Conservation (phyloP, 1,140 invertebrate genomes). For the Drosophila tani region DNA sequence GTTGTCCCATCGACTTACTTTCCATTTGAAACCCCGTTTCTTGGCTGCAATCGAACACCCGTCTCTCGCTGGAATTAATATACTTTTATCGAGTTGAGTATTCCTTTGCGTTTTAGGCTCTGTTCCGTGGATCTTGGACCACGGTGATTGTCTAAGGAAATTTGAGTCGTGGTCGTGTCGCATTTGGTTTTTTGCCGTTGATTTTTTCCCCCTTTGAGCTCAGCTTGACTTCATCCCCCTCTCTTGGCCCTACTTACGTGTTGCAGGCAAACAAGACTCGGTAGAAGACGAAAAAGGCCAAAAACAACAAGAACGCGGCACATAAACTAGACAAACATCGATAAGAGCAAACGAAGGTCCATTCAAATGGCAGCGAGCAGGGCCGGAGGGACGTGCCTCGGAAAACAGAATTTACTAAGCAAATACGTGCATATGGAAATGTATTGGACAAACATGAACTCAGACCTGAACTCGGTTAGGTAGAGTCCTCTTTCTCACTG, state of each 20-base stretch:
- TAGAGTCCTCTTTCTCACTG: constrained; percentile 6
- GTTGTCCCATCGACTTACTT: constrained; percentile 33
- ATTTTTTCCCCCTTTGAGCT: constrained; percentile 8
- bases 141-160: constrained; percentile 52
- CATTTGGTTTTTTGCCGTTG: constrained; percentile 25
- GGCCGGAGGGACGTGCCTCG: constrained; percentile 15
- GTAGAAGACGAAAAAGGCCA: constrained; percentile 6
- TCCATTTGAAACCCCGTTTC: constrained; percentile 36
- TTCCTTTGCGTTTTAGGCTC: constrained; percentile 4
- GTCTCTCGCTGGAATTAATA: constrained; percentile 36
- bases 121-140: constrained; percentile 10
- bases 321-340: constrained; percentile 50
- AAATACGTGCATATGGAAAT: constrained; percentile 50
- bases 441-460: constrained; percentile 9
- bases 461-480: constrained; percentile 9
- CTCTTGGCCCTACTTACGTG: constrained; percentile 22
- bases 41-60: constrained; percentile 55
- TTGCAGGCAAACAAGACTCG: constrained; percentile 36
- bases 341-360: constrained; percentile 43
- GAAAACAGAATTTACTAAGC: constrained; percentile 41
- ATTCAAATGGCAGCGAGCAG: constrained; percentile 15
- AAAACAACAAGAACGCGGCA: constrained; percentile 29
- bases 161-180: constrained; percentile 48
- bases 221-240: constrained; percentile 33
- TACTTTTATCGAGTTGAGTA: constrained; percentile 14